These are phyloP conservation scores for Brachyhypopomus gauderio DNA, from an alignment of 2,113 vertebrate species.

Conservation along the genomic window DNA sequence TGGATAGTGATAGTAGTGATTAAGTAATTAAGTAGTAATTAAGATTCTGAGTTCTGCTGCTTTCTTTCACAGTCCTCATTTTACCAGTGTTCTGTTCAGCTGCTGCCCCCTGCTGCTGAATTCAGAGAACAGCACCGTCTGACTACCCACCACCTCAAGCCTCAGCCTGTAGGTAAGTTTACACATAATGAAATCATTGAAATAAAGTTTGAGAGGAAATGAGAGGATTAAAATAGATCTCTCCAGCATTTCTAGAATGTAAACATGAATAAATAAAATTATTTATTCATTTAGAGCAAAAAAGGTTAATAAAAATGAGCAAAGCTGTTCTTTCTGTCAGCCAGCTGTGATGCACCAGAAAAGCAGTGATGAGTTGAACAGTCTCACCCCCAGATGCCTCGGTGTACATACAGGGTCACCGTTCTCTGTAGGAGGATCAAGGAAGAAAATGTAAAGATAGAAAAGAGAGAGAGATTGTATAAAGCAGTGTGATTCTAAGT, in stretches of 20 bases:
- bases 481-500: conserved; percentile 16
- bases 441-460: neutral
- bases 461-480: conserved; percentile 2
- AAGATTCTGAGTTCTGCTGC: conserved; percentile 9
- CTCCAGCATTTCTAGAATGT: conserved; percentile 17
- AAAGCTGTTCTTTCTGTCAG: neutral
- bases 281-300: neutral
- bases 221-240: neutral
- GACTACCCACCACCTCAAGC: conserved; percentile 66
- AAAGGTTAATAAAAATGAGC: conserved; percentile 25
- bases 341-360: neutral
- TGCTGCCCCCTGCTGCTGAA: conserved; percentile 76
- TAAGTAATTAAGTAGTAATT: neutral
- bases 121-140: conserved; percentile 67
- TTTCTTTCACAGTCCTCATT: neutral
- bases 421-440: conserved; percentile 24
- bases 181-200: neutral
- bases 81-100: conserved; percentile 65
- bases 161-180: conserved; percentile 73
- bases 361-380: neutral
- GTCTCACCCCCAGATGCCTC: no score
- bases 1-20: neutral
- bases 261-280: neutral
- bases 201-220: no score
- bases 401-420: neutral